Conservation (phyloP, 2,888 invertebrate genomes). For the Cremastobaeus sp. region DNA sequence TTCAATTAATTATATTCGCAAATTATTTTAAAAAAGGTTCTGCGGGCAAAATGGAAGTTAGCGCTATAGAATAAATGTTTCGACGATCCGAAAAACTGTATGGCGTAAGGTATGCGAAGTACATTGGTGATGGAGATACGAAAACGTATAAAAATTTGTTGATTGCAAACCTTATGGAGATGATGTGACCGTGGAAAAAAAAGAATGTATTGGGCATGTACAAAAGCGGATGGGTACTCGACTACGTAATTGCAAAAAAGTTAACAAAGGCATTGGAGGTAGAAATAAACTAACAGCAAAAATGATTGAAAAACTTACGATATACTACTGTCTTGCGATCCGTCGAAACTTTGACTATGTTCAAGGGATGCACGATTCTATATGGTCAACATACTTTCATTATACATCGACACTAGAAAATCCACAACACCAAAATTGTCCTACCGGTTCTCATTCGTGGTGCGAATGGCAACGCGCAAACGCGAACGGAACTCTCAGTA, state of each 20-base stretch:
- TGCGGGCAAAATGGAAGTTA: slow-evolving; percentile 11
- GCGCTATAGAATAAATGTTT: slow-evolving; percentile 12
- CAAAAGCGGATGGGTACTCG: slow-evolving; percentile 1
- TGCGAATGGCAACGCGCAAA: slow-evolving; percentile 54
- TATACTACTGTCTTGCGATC: slow-evolving; percentile 15
- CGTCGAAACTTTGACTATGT: slow-evolving; percentile 1
- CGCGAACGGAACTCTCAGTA: slow-evolving; percentile 5
- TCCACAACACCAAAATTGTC: slow-evolving; percentile 54
- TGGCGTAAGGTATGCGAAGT: slow-evolving; percentile 1
- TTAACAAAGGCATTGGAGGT: slow-evolving; percentile 4
- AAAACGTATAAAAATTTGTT: neutral
- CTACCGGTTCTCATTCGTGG: slow-evolving; percentile 54
- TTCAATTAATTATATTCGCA: too few relatives aligned
- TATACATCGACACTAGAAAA: slow-evolving; percentile 50
- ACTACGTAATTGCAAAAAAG: slow-evolving; percentile 3
- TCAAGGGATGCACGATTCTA: slow-evolving; percentile 6
- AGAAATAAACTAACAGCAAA: slow-evolving; percentile 3
- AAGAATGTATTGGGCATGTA: slow-evolving; percentile 22
- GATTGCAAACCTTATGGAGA: slow-evolving; percentile 4
- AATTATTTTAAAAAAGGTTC: too few relatives aligned
- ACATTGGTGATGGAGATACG: neutral
- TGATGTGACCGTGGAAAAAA: neutral
- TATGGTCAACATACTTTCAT: slow-evolving; percentile 32
- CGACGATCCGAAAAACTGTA: neutral
- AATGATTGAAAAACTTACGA: slow-evolving; percentile 4